Base-by-base conservation (phyloP, 2,888 invertebrate genomes). In the Pharmacophagus antenor region DNA sequence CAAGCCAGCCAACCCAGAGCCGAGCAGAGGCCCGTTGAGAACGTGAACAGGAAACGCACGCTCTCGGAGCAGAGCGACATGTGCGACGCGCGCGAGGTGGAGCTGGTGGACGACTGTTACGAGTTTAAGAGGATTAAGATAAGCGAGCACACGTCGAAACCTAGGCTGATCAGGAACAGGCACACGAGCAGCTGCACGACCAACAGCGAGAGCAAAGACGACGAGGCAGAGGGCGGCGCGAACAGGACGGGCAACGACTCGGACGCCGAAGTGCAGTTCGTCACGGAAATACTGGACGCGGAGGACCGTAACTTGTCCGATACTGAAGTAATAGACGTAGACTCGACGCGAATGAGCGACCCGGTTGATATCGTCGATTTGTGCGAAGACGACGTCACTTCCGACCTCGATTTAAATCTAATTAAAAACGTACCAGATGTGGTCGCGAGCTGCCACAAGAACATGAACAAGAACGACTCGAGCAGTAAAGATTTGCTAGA, bases 71-170 rank as follows among this genome's bases (percentile, higher is more conserved):
- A 73, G 7, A 86, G 84, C 58, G 89, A 86, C 53, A 67, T 82
- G 7, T 82, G 80, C 50, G 85, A 84, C 17, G 69, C 82, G 52
- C 82, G 82, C 53, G 84, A 81, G 21, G 76, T 85, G 27, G 89
- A 89, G 61, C 65, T 89, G 1, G 82, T 84, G 0, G 89, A 89
- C 61, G 84, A 88, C 37, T 85, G 84, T 67, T 82, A 77, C 56
- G 85, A 88, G 61, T 88, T 89, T 63, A 89, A 89, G 71, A 77
- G 80, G 60, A 84, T 89, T 44, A 88, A 86, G 73, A 67, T 85
- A 0, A 65, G 67, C 1, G 82, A 85, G 63, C 78, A 78, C 27
- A 78, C 78, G 1, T 69, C 77, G 0, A 88, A 87, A 64, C 89
- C 89, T 41, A 81, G 74, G 55, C 70, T 88, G 6, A 87, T 86